These are phyloP conservation scores for Aphidius ervi DNA, from an alignment of 1,140 invertebrate species.

Conservation along the genomic window DNA sequence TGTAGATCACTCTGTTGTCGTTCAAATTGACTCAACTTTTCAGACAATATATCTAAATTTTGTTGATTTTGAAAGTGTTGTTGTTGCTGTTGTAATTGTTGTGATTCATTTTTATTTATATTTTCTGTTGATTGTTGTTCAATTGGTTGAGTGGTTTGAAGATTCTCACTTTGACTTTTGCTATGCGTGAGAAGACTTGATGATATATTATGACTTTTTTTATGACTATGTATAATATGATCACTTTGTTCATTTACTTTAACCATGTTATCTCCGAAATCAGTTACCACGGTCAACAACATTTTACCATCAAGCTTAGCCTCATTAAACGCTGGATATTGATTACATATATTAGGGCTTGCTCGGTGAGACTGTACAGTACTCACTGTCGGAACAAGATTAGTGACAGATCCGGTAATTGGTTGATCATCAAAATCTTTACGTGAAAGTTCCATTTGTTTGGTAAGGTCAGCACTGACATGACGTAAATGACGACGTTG, in stretches of 20 bases:
- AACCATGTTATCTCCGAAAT: constrained; percentile 37
- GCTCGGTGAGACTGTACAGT: constrained; percentile 39
- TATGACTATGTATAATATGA: constrained; percentile 50
- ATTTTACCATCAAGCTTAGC: constrained; percentile 45
- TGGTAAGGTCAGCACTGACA: constrained; percentile 49
- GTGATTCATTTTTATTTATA: constrained; percentile 21
- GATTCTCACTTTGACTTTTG: constrained; percentile 40
- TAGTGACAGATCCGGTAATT: constrained; percentile 44
- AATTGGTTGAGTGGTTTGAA: constrained; percentile 28
- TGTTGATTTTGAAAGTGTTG: constrained; percentile 46
- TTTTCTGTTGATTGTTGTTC: constrained; percentile 33
- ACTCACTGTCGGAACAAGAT: constrained; percentile 37
- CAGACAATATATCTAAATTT: constrained; percentile 45
- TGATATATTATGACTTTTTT: constrained; percentile 38
- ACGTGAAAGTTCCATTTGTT: constrained; percentile 47
- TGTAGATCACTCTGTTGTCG: constrained; percentile 48
- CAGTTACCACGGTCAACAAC: constrained; percentile 40
- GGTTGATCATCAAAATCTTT: constrained; percentile 51
- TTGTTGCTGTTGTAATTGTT: constrained; percentile 29
- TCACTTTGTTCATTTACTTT: constrained; percentile 45
- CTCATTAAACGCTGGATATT: constrained; percentile 45
- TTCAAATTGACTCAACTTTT: constrained; percentile 49
- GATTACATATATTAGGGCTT: constrained; percentile 47
- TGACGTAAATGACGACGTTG: constrained; percentile 49
- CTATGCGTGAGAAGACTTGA: constrained; percentile 36